Evolutionary conservation across 1,140 invertebrate species (phyloP), one percentile per base, ranked within the genome.

Genomic region (Cataglyphis hispanica): DNA sequence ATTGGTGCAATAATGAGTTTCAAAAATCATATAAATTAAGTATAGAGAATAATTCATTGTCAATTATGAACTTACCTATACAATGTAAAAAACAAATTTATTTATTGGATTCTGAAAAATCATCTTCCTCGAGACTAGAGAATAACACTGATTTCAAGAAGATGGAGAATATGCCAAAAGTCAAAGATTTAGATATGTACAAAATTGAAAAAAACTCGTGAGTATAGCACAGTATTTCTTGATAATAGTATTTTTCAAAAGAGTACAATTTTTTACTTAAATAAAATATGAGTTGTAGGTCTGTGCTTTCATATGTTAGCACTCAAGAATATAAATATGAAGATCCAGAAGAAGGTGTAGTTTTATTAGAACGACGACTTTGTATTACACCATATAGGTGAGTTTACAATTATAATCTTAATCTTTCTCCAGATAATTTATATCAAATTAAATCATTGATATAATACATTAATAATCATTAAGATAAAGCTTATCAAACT

Each of bases 241-340:
- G 13, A 61, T 7, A 37, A 31, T 3, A n/a, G 27, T 50, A 77
- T 43, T 19, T n/a, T 7, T 69, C 1, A 74, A 27, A 25, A 13
- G 63, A 25, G 25, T 43, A 58, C 6, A 56, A 66, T 22, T 16
- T 34, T 16, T 46, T 58, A 78, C 4, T 75, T 81, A 11, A 61
- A 31, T 31, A 22, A 50, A 50, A 64, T 64, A 2, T 56, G 2
- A 13, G 40, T 69, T 81, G 13, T 34, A 85, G 84, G 2, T 85
- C 76, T 50, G 8, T 61, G 19, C 22, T 61, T 11, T 89, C 86
- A 43, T 89, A 77, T 5, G 10, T 87, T 13, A 90, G 72, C 34
- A 19, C 87, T 13, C 83, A 87, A 25, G 97, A 98, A 92, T 98
- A 97, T 88, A 97, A 97, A 70, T 97, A 98, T 92, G 96, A 97